Evolutionary conservation across 35 echinoderm and acorn worm species (phyloP).

Genomic region (Diadema setosum): DNA sequence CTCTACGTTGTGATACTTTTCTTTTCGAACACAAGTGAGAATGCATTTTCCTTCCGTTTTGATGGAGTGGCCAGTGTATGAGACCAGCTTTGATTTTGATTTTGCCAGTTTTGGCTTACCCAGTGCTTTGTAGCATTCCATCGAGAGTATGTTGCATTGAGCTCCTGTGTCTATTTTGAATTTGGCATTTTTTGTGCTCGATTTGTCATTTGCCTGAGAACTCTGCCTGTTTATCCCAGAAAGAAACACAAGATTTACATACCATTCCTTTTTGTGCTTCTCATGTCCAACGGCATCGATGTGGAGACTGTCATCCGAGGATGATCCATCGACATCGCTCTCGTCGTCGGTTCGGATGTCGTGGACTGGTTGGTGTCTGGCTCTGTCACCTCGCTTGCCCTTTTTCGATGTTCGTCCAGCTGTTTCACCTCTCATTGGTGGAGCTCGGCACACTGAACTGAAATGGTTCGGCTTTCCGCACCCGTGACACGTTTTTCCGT

Average conservation of each 20-base stretch:
- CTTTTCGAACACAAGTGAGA: not conserved
- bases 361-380: not conserved
- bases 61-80: not conserved
- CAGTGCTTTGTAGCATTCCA: not conserved
- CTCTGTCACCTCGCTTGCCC: not conserved
- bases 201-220: not conserved
- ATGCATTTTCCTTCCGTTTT: not conserved
- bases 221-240: not conserved
- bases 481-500: constrained; percentile 6
- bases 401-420: not conserved
- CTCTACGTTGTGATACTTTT: not conserved
- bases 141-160: not conserved
- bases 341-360: not conserved
- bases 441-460: not conserved
- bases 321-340: not conserved
- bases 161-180: constrained; percentile 10
- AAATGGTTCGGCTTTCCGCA: constrained; percentile 45
- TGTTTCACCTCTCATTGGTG: not conserved
- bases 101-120: not conserved
- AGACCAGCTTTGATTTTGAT: not conserved
- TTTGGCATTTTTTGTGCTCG: not conserved
- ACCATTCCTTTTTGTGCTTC: not conserved
- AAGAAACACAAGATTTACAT: not conserved
- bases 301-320: not conserved
- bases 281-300: not conserved